A percentile compares a stretch with the other conserved stretches of the same genome.
Evolutionary conservation across 2,113 vertebrate genomes (phyloP).

Genomic region (Rhombomys opimus): DNA sequence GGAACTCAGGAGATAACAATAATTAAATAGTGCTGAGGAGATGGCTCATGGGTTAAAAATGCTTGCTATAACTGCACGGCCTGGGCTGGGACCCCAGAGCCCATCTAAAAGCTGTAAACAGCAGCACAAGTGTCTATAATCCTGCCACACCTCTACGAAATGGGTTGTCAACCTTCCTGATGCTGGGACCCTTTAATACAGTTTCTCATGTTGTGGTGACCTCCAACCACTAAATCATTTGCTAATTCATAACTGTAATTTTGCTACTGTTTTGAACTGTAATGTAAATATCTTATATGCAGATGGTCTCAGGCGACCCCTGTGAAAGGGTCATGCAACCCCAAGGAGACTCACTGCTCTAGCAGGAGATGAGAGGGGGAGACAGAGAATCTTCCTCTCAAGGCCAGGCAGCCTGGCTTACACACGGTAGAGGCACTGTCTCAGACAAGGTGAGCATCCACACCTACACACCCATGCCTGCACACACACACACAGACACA

Average conservation of each 20-base stretch:
- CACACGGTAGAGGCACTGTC: not conserved
- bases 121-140: not conserved
- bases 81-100: not conserved
- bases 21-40: not conserved
- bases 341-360: too few relatives aligned
- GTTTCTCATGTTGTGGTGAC: too few relatives aligned
- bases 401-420: not conserved
- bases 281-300: too few relatives aligned
- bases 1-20: not conserved
- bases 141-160: not conserved
- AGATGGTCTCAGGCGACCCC: too few relatives aligned
- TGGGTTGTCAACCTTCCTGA: too few relatives aligned
- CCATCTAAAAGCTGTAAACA: not conserved
- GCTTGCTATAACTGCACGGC: not conserved
- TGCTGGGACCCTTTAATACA: too few relatives aligned
- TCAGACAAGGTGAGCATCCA: not conserved
- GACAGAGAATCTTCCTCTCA: not conserved
- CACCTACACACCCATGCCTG: not conserved
- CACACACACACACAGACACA: too few relatives aligned
- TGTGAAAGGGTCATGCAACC: too few relatives aligned
- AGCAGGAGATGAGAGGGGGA: not conserved
- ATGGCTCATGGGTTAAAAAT: not conserved
- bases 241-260: too few relatives aligned
- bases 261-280: too few relatives aligned
- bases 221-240: too few relatives aligned